These are phyloP conservation scores for Glaucomys volans DNA, from an alignment of 2,113 vertebrate species.

Conservation along the genomic window DNA sequence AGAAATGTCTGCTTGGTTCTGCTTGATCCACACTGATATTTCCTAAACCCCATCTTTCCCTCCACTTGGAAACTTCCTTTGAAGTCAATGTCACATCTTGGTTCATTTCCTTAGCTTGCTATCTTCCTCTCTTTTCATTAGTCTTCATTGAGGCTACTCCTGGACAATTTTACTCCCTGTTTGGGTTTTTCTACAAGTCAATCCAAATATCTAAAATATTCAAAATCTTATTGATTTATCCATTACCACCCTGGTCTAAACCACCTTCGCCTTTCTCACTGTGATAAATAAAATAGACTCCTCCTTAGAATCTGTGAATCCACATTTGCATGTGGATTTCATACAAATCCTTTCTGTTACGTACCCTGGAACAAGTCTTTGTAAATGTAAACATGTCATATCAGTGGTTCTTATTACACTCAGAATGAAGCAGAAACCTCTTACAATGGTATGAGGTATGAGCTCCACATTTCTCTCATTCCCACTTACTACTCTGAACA, in stretches of 20 bases:
- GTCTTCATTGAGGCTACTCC: neutral
- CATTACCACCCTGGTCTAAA: neutral
- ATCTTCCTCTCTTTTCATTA: neutral
- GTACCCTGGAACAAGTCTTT: neutral
- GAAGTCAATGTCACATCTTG: neutral
- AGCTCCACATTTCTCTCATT: too few relatives aligned
- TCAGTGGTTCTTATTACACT: neutral
- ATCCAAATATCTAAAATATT: neutral
- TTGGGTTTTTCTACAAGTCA: neutral
- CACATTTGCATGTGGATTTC: neutral
- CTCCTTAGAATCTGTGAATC: neutral
- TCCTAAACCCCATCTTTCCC: neutral
- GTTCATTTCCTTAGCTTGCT: neutral
- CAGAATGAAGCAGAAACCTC: neutral
- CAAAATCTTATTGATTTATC: neutral
- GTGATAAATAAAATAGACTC: neutral
- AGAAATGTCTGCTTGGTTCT: too few relatives aligned
- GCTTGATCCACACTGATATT: neutral
- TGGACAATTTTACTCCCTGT: neutral
- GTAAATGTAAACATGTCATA: neutral
- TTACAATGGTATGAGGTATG: accelerated
- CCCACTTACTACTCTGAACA: neutral
- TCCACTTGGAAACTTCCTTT: neutral
- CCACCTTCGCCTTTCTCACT: neutral
- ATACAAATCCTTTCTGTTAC: neutral